Percentiles rank a stretch among this genome's conserved stretches.
Evolutionary conservation across 2,888 invertebrate species (phyloP).

Genomic region (Amblyteles armatorius): DNA sequence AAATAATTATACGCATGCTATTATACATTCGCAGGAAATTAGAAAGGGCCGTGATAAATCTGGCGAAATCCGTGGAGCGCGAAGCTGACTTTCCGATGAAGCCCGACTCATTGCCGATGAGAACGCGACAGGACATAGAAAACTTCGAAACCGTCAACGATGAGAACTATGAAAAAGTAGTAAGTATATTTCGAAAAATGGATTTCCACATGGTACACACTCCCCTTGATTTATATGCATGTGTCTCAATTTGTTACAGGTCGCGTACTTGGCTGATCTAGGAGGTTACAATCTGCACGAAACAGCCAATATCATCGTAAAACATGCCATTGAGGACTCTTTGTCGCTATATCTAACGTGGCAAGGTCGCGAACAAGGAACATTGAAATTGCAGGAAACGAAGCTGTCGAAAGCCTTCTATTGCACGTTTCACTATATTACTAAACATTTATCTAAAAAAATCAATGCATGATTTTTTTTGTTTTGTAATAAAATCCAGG

Average conservation of each 20-base stretch:
- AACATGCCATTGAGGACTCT: constrained; percentile 14
- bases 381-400: constrained; percentile 19
- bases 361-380: constrained; percentile 25
- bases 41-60: not conserved
- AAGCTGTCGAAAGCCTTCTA: constrained; percentile 9
- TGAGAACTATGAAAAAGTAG: constrained; percentile 1
- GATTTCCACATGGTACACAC: not conserved
- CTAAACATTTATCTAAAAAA: not conserved
- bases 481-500: not conserved
- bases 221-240: not conserved
- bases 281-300: constrained; percentile 12
- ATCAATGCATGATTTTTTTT: not conserved
- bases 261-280: constrained; percentile 3
- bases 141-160: not conserved
- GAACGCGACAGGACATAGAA: constrained; percentile 4
- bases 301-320: constrained; percentile 8
- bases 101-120: constrained; percentile 6
- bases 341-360: constrained; percentile 18
- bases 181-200: constrained; percentile 10
- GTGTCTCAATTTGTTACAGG: not conserved
- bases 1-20: not conserved
- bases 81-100: not conserved
- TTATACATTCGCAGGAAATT: constrained; percentile 1
- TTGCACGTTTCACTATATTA: not conserved
- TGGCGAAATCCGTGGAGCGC: constrained; percentile 1